Evolutionary conservation across 1,140 invertebrate species (phyloP).

Genomic region (Drosophila tani): DNA sequence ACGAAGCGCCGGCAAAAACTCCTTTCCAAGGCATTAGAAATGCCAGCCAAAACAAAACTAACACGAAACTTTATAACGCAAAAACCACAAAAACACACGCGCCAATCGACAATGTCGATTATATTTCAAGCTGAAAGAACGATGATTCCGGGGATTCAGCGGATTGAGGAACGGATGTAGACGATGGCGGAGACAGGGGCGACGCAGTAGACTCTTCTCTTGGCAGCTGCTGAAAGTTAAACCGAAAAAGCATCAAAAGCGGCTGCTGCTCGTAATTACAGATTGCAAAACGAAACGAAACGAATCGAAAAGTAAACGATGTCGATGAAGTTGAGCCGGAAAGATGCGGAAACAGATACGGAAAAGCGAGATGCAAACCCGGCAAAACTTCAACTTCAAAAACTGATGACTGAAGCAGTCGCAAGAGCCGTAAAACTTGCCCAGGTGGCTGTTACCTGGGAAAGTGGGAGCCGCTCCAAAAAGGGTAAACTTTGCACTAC

Average conservation of each 20-base stretch:
- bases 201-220: conserved; percentile 1
- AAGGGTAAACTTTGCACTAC: conserved; percentile 61
- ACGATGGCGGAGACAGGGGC: neutral
- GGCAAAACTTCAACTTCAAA: conserved; percentile 62
- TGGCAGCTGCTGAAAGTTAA: conserved; percentile 75
- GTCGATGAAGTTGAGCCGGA: conserved; percentile 53
- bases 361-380: conserved; percentile 49
- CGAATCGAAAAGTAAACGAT: conserved; percentile 73
- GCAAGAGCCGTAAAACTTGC: conserved; percentile 42
- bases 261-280: conserved; percentile 70
- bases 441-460: conserved; percentile 18
- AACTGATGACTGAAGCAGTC: conserved; percentile 60
- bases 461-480: conserved; percentile 4
- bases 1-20: conserved; percentile 27
- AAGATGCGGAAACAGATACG: conserved; percentile 41
- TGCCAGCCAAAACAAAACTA: conserved; percentile 68
- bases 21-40: conserved; percentile 63
- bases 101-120: conserved; percentile 70
- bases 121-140: conserved; percentile 44
- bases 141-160: conserved; percentile 1
- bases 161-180: neutral
- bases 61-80: conserved; percentile 55
- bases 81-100: conserved; percentile 67
- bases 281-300: conserved; percentile 68
- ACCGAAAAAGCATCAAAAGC: conserved; percentile 65